These are phyloP conservation scores for Scaptomyza caliginosa DNA, from an alignment of 2,888 invertebrate species.

Conservation along the genomic window DNA sequence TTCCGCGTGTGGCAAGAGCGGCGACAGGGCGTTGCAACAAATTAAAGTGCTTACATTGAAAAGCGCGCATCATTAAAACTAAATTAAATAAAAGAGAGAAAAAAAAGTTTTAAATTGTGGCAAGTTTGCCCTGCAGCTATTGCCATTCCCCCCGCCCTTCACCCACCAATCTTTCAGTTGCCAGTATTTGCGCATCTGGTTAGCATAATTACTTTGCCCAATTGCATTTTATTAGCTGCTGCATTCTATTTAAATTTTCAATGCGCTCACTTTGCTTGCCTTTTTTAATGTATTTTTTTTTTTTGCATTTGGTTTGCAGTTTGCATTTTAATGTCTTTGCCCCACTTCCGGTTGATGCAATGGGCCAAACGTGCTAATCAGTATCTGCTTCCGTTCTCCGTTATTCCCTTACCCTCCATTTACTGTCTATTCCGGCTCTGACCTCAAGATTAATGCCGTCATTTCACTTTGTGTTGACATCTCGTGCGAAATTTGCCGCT, in stretches of 20 bases:
- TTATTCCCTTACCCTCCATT: neutral
- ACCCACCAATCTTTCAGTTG: neutral
- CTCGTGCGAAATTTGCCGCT: conserved; percentile 46
- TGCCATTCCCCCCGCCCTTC: neutral
- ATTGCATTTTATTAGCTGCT: conserved; percentile 41
- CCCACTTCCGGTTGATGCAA: conserved; percentile 40
- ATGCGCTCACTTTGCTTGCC: conserved; percentile 35
- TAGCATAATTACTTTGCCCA: conserved; percentile 57
- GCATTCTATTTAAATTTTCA: conserved; percentile 43
- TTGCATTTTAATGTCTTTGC: conserved; percentile 59
- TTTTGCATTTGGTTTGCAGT: conserved; percentile 50
- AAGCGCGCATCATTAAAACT: conserved; percentile 63
- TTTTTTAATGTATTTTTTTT: conserved; percentile 45
- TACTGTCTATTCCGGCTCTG: conserved; percentile 11
- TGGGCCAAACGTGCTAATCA: conserved; percentile 48
- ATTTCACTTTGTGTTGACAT: conserved; percentile 44
- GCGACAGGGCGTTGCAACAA: conserved; percentile 12
- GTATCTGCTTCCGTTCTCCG: conserved; percentile 48
- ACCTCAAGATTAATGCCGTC: conserved; percentile 51
- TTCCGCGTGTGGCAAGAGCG: neutral
- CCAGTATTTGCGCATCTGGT: conserved; percentile 31
- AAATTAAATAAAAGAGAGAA: too few relatives aligned
- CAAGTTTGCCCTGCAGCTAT: conserved; percentile 14
- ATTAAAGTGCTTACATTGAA: conserved; percentile 54
- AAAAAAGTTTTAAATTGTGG: conserved; percentile 36